phyloP scores from a whole-genome alignment of 2,797 vertebrate genomes.

The Hylomyscus alleni region DNA sequence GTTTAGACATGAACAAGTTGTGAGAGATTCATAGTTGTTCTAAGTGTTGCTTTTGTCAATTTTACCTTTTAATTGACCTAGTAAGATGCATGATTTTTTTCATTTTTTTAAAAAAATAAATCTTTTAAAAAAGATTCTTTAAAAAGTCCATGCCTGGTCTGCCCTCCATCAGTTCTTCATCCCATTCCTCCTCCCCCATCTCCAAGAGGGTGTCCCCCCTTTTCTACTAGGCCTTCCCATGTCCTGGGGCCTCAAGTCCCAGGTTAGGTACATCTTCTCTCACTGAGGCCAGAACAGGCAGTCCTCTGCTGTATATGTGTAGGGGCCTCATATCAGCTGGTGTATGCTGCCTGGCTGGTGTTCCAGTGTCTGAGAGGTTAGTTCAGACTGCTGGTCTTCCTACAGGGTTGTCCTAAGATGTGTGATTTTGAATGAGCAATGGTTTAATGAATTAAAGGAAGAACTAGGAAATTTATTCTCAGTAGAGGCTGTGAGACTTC shows the following conservation, averaged over 20 bases:
- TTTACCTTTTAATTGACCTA: background rate
- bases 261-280: background rate
- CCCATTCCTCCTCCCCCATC: background rate
- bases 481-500: background rate
- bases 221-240: too few relatives aligned
- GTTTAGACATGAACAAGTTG: slow-evolving; percentile 30
- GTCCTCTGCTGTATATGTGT: background rate
- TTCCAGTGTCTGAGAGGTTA: too few relatives aligned
- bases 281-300: too few relatives aligned
- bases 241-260: background rate
- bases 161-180: background rate
- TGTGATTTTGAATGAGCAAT: slow-evolving; percentile 22
- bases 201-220: too few relatives aligned
- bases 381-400: too few relatives aligned
- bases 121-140: too few relatives aligned
- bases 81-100: background rate
- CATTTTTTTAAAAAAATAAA: too few relatives aligned
- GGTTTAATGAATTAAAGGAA: slow-evolving; percentile 28
- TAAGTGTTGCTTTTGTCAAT: slow-evolving; percentile 51
- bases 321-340: background rate
- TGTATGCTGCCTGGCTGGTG: too few relatives aligned
- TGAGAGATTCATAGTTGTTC: slow-evolving; percentile 50
- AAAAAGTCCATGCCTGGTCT: background rate
- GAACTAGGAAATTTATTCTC: background rate
- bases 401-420: background rate